A percentile compares a stretch with the other conserved stretches of the same genome.
Conservation (phyloP, 2,113 vertebrate genomes). For the Scolopax mira region DNA sequence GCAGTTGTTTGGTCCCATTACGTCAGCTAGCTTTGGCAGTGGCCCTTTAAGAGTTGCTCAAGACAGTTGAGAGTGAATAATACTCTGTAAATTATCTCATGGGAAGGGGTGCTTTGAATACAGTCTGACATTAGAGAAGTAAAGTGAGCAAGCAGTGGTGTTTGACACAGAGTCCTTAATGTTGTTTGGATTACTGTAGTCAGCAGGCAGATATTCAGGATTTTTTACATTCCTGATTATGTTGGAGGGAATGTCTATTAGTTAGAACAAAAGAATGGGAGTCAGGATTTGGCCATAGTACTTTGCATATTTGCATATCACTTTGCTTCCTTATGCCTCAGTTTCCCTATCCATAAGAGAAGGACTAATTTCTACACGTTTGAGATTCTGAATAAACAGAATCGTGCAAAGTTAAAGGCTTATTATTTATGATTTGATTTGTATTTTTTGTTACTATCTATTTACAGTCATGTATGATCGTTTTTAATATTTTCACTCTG, state of each 20-base stretch:
- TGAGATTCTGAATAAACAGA: not conserved
- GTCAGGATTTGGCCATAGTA: not conserved
- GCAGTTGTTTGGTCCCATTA: not conserved
- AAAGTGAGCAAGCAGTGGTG: constrained; percentile 3
- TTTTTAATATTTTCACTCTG: not conserved
- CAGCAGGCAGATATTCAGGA: constrained; percentile 33
- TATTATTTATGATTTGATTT: not conserved
- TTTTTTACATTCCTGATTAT: constrained; percentile 17
- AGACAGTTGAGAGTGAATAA: constrained; percentile 7
- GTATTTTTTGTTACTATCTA: not conserved
- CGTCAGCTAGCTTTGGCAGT: not conserved
- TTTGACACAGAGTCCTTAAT: not conserved
- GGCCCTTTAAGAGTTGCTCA: constrained; percentile 21
- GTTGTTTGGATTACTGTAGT: constrained; percentile 8
- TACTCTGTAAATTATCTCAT: constrained; percentile 37
- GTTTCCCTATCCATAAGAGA: not conserved
- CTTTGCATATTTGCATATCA: not conserved
- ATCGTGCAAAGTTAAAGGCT: not conserved
- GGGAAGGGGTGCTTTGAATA: not conserved
- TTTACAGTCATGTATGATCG: not conserved
- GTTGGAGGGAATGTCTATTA: not conserved
- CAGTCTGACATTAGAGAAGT: constrained; percentile 11
- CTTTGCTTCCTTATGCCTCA: not conserved
- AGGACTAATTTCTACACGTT: not conserved
- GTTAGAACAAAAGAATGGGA: not conserved